These are phyloP conservation scores for Probaryconus sp. DNA, from an alignment of 1,140 invertebrate genomes.

Conservation along the genomic window DNA sequence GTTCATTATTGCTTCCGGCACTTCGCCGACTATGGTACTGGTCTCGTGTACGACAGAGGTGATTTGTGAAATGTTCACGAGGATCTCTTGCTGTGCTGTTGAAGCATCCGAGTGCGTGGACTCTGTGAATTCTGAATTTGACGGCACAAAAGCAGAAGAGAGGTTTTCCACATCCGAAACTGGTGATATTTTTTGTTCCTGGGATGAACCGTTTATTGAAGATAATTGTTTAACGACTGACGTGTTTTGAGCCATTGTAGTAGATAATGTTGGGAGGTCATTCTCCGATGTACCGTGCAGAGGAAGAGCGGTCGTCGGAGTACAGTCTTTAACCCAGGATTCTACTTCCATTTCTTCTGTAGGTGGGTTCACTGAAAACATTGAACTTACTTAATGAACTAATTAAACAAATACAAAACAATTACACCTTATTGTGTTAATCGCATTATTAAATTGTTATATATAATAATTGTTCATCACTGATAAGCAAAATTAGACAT, in stretches of 20 bases:
- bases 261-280: constrained; percentile 24
- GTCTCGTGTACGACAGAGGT: constrained; percentile 57
- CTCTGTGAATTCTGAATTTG: constrained; percentile 60
- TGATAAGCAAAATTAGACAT: too few relatives aligned
- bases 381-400: too few relatives aligned
- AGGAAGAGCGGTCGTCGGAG: constrained; percentile 57
- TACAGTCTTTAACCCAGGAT: constrained; percentile 74
- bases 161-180: constrained; percentile 44
- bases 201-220: constrained; percentile 43
- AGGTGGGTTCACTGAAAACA: constrained; percentile 43
- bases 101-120: constrained; percentile 33
- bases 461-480: too few relatives aligned
- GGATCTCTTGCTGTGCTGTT: constrained; percentile 39
- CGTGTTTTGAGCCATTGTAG: constrained; percentile 20
- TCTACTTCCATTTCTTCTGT: constrained; percentile 74
- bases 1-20: constrained; percentile 74
- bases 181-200: constrained; percentile 42
- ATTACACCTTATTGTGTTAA: too few relatives aligned
- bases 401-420: too few relatives aligned
- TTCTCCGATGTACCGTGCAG: constrained; percentile 56
- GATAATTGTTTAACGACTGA: constrained; percentile 47
- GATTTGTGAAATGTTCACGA: constrained; percentile 55
- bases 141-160: constrained; percentile 58
- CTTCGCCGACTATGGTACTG: constrained; percentile 61
- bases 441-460: too few relatives aligned